These are phyloP conservation scores for Ormia ochracea DNA, from an alignment of 2,888 invertebrate species.

Conservation along the genomic window DNA sequence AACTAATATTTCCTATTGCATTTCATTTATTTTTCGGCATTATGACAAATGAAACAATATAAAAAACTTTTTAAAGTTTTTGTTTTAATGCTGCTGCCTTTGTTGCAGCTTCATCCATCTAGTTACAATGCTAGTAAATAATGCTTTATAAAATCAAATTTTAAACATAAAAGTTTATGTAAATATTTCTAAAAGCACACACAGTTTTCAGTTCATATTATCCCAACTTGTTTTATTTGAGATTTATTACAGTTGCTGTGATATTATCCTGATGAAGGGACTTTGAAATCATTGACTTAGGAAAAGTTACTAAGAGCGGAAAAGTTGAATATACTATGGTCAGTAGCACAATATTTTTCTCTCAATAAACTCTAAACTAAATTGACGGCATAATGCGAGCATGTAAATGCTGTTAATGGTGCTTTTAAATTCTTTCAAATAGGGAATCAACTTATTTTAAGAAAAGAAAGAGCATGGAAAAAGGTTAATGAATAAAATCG, in stretches of 20 bases:
- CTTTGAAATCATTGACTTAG: too few relatives aligned
- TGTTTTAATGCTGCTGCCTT: not conserved
- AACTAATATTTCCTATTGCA: conserved; percentile 30
- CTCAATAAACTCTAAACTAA: too few relatives aligned
- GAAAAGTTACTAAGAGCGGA: too few relatives aligned
- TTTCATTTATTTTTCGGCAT: not conserved
- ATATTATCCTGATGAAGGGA: not conserved
- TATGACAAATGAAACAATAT: conserved; percentile 2
- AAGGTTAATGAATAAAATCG: too few relatives aligned
- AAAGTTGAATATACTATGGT: too few relatives aligned
- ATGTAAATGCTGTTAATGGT: too few relatives aligned
- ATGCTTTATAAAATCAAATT: conserved; percentile 14
- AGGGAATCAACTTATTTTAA: too few relatives aligned
- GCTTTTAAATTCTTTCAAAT: too few relatives aligned
- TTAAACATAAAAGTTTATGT: conserved; percentile 35
- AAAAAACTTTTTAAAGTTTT: not conserved
- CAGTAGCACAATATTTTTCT: too few relatives aligned
- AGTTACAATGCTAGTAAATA: not conserved
- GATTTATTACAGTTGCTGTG: not conserved
- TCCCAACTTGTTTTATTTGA: not conserved
- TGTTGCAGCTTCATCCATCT: not conserved
- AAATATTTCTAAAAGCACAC: not conserved
- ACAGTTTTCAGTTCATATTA: conserved; percentile 1
- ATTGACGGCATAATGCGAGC: too few relatives aligned
- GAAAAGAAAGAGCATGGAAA: too few relatives aligned